These are phyloP conservation scores for Ifrita kowaldi DNA, from an alignment of 2,113 vertebrate genomes.

Conservation along the genomic window DNA sequence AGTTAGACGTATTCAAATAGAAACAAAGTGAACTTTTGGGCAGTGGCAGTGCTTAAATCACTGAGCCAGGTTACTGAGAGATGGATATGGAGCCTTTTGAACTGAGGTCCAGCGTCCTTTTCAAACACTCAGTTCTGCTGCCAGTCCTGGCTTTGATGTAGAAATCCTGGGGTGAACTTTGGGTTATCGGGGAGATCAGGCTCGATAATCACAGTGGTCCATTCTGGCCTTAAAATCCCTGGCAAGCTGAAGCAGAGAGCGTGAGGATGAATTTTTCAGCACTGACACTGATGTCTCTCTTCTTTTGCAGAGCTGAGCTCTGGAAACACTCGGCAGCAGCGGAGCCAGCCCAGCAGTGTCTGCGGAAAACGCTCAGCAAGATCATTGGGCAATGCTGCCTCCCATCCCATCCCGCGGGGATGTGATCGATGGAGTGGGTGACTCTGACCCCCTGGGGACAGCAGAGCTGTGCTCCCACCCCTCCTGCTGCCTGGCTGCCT, in stretches of 20 bases:
- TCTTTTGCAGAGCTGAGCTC: not conserved
- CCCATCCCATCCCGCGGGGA: fast-evolving
- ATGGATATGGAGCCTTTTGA: not conserved
- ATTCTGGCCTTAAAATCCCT: not conserved
- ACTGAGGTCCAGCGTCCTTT: not conserved
- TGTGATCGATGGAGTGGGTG: not conserved
- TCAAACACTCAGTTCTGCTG: not conserved
- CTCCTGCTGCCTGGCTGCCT: not conserved
- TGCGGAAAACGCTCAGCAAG: not conserved
- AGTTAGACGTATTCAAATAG: not conserved
- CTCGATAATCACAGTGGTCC: not conserved
- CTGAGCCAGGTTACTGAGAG: not conserved
- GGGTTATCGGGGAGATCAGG: not conserved
- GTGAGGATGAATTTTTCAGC: not conserved
- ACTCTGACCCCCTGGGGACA: not conserved
- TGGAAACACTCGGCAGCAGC: not conserved
- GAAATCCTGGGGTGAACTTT: not conserved
- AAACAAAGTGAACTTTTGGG: not conserved
- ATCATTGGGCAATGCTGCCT: not conserved
- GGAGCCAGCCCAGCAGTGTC: not conserved
- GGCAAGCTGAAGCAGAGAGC: not conserved
- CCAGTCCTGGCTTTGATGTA: constrained; percentile 3
- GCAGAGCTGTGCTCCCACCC: not conserved
- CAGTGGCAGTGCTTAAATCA: not conserved
- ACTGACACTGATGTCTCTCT: not conserved